Conservation (phyloP, 2,113 vertebrate genomes). For the Eidolon helvum region DNA sequence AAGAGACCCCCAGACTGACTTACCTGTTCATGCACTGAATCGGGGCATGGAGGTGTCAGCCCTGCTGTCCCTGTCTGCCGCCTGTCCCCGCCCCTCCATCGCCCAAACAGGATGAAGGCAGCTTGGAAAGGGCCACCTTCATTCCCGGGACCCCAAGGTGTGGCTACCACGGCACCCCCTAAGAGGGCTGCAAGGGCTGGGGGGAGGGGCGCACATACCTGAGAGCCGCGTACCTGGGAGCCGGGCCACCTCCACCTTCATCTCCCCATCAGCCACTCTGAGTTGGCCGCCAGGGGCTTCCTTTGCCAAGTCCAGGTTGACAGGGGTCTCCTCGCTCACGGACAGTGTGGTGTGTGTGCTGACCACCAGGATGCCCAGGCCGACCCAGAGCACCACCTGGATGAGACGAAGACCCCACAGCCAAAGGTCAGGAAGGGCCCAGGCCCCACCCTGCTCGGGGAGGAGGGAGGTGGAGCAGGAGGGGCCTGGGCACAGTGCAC, state of each 20-base stretch:
- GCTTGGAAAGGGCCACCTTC: background rate
- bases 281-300: slow-evolving; percentile 70
- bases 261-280: slow-evolving; percentile 42
- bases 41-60: background rate
- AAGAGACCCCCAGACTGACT: background rate
- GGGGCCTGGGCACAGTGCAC: background rate
- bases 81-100: background rate
- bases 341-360: slow-evolving; percentile 95
- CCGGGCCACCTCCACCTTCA: slow-evolving; percentile 71
- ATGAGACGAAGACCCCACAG: background rate
- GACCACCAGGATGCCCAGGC: slow-evolving; percentile 94
- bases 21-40: background rate
- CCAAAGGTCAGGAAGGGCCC: fast-evolving
- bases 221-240: slow-evolving; percentile 83
- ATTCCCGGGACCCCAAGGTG: fast-evolving
- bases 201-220: slow-evolving; percentile 73
- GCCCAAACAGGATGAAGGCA: background rate
- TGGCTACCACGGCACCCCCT: background rate
- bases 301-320: slow-evolving; percentile 75
- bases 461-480: background rate
- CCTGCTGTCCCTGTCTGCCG: background rate
- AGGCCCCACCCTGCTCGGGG: fast-evolving
- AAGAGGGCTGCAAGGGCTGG: fast-evolving
- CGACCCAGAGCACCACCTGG: slow-evolving; percentile 94
- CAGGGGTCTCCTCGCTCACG: slow-evolving; percentile 78